phyloP scores from a whole-genome alignment of 1,140 invertebrate species.

The Brachionus asplanchnoidis region DNA sequence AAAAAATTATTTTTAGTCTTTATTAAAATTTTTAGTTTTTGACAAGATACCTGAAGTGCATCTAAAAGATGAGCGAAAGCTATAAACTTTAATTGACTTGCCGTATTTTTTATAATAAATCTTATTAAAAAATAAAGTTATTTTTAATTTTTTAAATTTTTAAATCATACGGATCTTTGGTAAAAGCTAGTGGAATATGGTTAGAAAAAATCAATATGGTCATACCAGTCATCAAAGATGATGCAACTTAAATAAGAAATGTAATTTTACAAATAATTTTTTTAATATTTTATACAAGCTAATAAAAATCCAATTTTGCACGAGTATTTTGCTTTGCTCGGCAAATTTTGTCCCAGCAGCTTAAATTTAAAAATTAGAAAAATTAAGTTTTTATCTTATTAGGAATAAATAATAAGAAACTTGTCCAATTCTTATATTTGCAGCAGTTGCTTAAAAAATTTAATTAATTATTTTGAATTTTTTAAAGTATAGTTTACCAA shows the following conservation, averaged over 20 bases:
- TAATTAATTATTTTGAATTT: background rate
- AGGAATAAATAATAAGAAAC: background rate
- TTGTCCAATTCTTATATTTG: background rate
- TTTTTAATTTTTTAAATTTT: background rate
- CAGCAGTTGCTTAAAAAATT: background rate
- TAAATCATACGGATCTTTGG: background rate
- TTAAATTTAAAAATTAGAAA: background rate
- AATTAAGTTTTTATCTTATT: background rate
- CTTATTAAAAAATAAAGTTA: background rate
- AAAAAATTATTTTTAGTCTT: background rate
- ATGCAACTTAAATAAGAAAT: background rate
- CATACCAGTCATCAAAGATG: background rate
- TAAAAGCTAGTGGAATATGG: background rate
- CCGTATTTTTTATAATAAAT: background rate
- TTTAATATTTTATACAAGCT: background rate
- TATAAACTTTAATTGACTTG: background rate
- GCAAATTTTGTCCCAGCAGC: background rate
- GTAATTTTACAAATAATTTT: background rate
- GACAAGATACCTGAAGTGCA: background rate
- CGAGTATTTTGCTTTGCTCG: background rate
- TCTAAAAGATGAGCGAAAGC: background rate
- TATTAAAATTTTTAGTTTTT: background rate
- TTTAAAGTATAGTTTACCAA: background rate
- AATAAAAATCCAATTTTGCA: background rate
- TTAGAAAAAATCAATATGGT: background rate